Base-by-base conservation (phyloP, 2,888 invertebrate genomes). In the Aproaerema taeniolella region DNA sequence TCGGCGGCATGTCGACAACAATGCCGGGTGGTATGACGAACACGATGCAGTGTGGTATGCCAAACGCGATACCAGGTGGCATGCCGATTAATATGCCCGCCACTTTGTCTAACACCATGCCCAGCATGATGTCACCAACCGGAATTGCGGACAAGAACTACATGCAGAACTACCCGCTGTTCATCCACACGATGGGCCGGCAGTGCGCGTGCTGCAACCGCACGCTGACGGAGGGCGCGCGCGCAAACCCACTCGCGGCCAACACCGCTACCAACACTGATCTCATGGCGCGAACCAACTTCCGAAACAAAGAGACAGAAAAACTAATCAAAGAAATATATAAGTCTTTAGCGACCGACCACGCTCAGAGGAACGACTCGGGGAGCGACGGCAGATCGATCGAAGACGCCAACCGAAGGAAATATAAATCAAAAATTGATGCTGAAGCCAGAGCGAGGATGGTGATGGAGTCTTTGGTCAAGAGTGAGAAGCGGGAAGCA, bases 311-410 rank as follows among this genome's bases (percentile, higher is more conserved):
- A 30, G 81, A 81, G 64, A 79, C 81, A 1, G 67, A 78, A 29
- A 71, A 71, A 40, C 58, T 83, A 14, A 81, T 83, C 13, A 72
- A 77, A 50, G 82, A 83, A 56, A 83, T 83, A 54, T 83, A 85
- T 51, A 80, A 78, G 45, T 80, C 83, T 1, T 63, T 83, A 45
- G 69, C 77, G 12, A 42, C 72, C 2, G 67, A 67, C 33, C 43
- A 68, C 10, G 49, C 53, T 17, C 58, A 64, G 1, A 52, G 52
- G n/a, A 71, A 69, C 50, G 65, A 63, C 16, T 56, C 59, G 6
- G 64, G 73, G 13, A 37, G 30, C 10, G 67, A 58, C 35, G 63
- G 65, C n/a, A n/a, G n/a, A n/a, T n/a, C n/a, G 39, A 58, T 50
- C 34, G 58, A 57, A 3, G 33, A 26, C 20, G 20, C 8, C 20